Evolutionary conservation across 2,797 vertebrate genomes (phyloP).

Genomic region (Graptemys geographica): DNA sequence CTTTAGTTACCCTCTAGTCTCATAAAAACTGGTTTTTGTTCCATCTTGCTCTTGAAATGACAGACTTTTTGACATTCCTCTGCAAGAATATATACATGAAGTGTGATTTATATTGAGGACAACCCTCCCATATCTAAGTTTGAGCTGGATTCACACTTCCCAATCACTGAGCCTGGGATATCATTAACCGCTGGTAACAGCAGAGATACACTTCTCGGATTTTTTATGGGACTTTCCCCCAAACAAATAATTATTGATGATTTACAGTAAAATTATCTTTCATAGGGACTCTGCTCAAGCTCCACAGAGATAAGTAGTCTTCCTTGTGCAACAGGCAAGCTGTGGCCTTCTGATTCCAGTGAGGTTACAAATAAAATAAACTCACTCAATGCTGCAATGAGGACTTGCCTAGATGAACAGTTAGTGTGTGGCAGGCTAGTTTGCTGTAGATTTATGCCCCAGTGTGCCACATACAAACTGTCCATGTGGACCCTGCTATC

Average conservation of each 20-base stretch:
- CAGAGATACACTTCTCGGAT: background rate
- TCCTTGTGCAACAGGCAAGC: background rate
- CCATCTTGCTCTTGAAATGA: background rate
- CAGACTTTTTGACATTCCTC: background rate
- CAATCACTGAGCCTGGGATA: background rate
- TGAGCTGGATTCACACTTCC: background rate
- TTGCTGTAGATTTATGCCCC: too few relatives aligned
- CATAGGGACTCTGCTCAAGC: background rate
- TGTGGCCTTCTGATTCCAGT: background rate
- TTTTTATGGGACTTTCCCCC: background rate
- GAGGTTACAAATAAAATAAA: background rate
- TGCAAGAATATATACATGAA: background rate
- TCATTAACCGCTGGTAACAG: background rate
- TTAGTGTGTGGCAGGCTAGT: background rate
- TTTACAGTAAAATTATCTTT: background rate
- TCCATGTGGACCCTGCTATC: background rate
- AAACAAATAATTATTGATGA: background rate
- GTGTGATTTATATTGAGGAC: background rate
- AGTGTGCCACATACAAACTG: background rate
- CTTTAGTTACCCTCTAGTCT: background rate
- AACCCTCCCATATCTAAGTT: background rate
- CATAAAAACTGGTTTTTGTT: background rate
- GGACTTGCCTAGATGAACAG: background rate
- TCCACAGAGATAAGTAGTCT: background rate
- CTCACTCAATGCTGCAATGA: background rate